Evolutionary conservation across 2,797 vertebrate species (phyloP).

Genomic region (Orestias chungarensis): DNA sequence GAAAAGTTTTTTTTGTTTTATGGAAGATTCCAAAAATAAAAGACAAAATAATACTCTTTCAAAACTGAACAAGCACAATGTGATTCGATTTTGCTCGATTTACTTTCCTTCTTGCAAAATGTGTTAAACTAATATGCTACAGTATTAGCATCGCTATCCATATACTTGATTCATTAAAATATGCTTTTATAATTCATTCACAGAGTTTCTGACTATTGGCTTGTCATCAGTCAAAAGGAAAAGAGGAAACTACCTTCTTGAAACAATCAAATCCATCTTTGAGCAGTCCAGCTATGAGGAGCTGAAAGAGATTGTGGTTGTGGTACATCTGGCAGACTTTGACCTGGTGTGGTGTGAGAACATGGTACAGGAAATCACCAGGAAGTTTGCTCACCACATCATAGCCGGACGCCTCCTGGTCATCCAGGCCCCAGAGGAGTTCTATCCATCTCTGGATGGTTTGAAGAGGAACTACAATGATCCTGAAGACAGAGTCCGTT

Average conservation of each 20-base stretch:
- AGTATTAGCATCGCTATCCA: background rate
- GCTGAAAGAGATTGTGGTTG: conserved; percentile 94
- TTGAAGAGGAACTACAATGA: conserved; percentile 98
- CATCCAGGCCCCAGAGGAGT: conserved; percentile 92
- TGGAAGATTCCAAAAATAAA: too few species aligned
- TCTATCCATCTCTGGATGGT: conserved; percentile 92
- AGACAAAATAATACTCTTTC: too few species aligned
- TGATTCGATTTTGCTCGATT: too few species aligned
- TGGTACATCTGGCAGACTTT: conserved; percentile 95
- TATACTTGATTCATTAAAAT: background rate
- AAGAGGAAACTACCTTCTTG: conserved; percentile 95
- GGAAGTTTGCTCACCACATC: conserved; percentile 97
- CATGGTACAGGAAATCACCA: conserved; percentile 92
- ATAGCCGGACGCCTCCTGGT: conserved; percentile 94
- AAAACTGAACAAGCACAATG: too few species aligned
- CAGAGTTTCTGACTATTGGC: conserved; percentile 36
- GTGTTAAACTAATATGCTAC: background rate
- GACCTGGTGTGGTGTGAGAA: conserved; percentile 91
- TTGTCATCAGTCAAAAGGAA: conserved; percentile 63
- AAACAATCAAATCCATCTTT: conserved; percentile 98
- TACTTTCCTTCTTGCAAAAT: background rate
- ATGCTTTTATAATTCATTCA: background rate
- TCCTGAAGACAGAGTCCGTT: conserved; percentile 93
- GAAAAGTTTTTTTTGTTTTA: too few species aligned
- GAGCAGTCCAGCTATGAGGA: conserved; percentile 99